These are phyloP conservation scores for Lasioglossum vierecki DNA, from an alignment of 2,888 invertebrate species.

Conservation along the genomic window DNA sequence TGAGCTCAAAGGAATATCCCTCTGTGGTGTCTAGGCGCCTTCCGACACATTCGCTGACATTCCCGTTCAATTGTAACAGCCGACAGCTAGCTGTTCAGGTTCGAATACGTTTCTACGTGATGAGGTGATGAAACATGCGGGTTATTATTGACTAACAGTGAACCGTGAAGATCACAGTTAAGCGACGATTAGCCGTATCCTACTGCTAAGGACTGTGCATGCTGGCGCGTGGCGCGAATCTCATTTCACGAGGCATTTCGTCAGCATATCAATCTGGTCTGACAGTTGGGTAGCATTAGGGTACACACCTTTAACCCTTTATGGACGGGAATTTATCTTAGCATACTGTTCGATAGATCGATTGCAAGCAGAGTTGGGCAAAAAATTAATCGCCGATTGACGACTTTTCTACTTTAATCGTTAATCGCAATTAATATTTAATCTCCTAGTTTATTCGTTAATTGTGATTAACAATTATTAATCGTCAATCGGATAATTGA, in stretches of 20 bases:
- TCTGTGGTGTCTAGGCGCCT: slow-evolving; percentile 27
- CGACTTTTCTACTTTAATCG: too few species aligned
- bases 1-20: slow-evolving; percentile 63
- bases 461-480: too few species aligned
- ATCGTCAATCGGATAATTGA: too few species aligned
- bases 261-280: background rate
- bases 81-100: background rate
- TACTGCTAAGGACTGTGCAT: background rate
- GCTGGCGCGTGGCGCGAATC: background rate
- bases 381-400: too few species aligned
- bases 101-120: slow-evolving; percentile 1
- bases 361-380: too few species aligned
- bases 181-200: slow-evolving; percentile 20
- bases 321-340: too few species aligned
- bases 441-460: too few species aligned
- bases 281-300: background rate
- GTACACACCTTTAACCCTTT: background rate
- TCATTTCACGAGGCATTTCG: background rate
- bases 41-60: slow-evolving; percentile 22
- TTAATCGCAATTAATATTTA: too few species aligned
- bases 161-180: slow-evolving; percentile 34
- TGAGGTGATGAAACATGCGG: slow-evolving; percentile 20
- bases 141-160: slow-evolving; percentile 11
- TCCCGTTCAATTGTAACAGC: slow-evolving; percentile 5
- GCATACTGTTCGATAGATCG: too few species aligned